Conservation (phyloP, 1,140 invertebrate species). For the Caenorhabditis latens region DNA sequence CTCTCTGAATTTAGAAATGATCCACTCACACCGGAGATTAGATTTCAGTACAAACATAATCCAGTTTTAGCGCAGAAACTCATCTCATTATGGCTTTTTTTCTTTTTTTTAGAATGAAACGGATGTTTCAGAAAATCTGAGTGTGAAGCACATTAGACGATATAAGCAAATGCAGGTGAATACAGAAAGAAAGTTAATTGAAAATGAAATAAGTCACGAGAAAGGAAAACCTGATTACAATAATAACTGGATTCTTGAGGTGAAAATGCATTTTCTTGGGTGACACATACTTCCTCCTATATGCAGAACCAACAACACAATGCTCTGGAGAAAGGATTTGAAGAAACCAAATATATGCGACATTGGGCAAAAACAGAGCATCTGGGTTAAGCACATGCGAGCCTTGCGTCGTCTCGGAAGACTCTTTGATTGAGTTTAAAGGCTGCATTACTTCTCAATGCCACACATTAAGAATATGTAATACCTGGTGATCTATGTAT, state of each 20-base stretch:
- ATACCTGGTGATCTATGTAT: slow-evolving; percentile 17
- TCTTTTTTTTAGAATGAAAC: no score
- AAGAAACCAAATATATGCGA: slow-evolving; percentile 49
- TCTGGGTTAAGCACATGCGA: slow-evolving; percentile 44
- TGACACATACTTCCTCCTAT: not conserved
- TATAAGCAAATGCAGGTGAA: no score
- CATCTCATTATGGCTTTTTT: not conserved
- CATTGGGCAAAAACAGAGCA: slow-evolving; percentile 53
- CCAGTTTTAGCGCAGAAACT: not conserved
- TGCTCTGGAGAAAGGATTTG: slow-evolving; percentile 1
- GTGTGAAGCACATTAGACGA: no score
- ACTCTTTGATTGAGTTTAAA: slow-evolving; percentile 45
- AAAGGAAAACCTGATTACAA: slow-evolving; percentile 6
- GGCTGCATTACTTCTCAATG: not conserved
- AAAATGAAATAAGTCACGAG: not conserved
- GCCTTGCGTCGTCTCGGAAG: slow-evolving; percentile 14
- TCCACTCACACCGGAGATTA: slow-evolving; percentile 22
- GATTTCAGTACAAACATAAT: slow-evolving; percentile 33
- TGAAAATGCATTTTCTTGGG: not conserved
- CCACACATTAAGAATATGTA: slow-evolving; percentile 9
- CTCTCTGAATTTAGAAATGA: slow-evolving; percentile 34
- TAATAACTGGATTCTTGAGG: slow-evolving; percentile 1
- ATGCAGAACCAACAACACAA: slow-evolving; percentile 34
- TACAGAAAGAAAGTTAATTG: no score
- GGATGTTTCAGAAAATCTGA: no score